Evolutionary conservation across 64 coral and sea anemone genomes (phyloP).

Genomic region (Trachythela sp.): DNA sequence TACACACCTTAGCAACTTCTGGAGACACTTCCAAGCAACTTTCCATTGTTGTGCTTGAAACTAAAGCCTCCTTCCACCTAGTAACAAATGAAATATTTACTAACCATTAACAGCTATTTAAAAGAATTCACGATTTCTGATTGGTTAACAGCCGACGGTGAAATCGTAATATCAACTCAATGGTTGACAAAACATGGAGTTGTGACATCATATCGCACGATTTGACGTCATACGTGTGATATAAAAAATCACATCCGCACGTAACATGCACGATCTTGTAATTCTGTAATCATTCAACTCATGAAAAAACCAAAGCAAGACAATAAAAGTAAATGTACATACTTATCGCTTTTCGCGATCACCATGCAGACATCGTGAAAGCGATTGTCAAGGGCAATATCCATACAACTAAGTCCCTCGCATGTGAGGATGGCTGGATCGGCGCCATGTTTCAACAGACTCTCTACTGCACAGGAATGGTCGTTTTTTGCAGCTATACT

Average conservation of each 20-base stretch:
- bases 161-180: no score
- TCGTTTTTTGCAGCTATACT: not conserved
- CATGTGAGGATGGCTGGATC: not conserved
- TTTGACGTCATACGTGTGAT: no score
- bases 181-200: no score
- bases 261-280: no score
- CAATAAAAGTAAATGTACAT: not conserved
- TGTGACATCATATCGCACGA: no score
- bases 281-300: not conserved
- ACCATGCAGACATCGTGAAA: conserved; percentile 19
- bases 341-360: not conserved
- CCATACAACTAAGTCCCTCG: not conserved
- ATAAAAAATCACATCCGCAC: no score
- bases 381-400: not conserved
- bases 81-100: not conserved
- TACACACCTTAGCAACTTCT: not conserved
- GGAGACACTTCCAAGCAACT: not conserved
- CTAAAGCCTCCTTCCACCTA: not conserved
- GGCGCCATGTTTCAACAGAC: not conserved
- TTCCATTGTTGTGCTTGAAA: not conserved
- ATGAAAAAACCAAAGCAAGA: not conserved
- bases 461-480: not conserved
- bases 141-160: no score
- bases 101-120: no score
- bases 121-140: no score